Percentiles rank a stretch among this genome's conserved stretches.
Conservation (phyloP, 2,797 vertebrate species). For the Megaceryle alcyon region DNA sequence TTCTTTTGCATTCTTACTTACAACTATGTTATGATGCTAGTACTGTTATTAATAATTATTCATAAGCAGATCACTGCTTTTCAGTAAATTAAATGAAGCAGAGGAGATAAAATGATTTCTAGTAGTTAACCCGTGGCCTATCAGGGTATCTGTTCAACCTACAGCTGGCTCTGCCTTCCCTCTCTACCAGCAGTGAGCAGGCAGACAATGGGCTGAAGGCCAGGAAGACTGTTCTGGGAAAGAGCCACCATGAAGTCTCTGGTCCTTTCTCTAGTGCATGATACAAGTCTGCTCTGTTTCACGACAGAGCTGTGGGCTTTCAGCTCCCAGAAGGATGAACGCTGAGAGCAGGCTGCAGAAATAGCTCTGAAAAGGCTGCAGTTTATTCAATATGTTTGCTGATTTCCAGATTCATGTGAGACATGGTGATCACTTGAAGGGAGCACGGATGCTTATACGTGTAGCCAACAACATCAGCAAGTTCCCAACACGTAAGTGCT, state of each 20-base stretch:
- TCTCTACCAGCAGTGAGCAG: background rate
- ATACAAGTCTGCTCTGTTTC: background rate
- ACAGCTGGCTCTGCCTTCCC: background rate
- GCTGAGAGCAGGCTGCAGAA: background rate
- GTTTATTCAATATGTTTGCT: background rate
- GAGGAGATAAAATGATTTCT: background rate
- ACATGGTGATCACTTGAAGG: slow-evolving; percentile 92
- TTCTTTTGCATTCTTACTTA: background rate
- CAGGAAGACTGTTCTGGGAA: background rate
- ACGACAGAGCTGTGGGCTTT: rapidly evolving
- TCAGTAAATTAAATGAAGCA: background rate
- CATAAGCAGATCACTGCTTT: background rate
- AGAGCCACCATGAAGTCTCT: background rate
- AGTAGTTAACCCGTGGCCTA: background rate
- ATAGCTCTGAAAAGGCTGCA: background rate
- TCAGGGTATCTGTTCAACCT: background rate
- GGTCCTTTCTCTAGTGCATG: background rate
- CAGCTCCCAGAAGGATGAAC: background rate
- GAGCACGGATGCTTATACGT: slow-evolving; percentile 94
- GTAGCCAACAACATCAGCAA: slow-evolving; percentile 99
- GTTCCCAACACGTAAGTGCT: slow-evolving; percentile 92
- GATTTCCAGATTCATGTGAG: slow-evolving; percentile 89
- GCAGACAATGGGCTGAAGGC: background rate
- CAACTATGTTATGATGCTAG: background rate
- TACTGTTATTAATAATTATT: background rate